A percentile compares a stretch with the other conserved stretches of the same genome.
Evolutionary conservation across 2,888 invertebrate species (phyloP).

Genomic region (Melieria crassipennis): DNA sequence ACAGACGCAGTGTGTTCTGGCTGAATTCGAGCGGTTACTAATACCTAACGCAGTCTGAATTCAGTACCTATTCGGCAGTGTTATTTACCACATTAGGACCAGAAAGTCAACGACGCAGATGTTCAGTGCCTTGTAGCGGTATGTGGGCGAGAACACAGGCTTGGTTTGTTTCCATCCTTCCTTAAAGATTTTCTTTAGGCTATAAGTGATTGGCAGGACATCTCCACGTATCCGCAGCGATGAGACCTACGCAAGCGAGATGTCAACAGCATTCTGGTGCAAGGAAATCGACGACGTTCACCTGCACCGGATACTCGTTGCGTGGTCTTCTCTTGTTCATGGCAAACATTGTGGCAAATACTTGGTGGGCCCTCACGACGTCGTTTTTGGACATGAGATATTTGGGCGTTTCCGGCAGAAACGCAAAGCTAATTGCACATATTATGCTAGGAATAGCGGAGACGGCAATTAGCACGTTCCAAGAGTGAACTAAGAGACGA

Average conservation of each 20-base stretch:
- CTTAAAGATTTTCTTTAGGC: conserved; percentile 13
- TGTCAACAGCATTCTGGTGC: not conserved
- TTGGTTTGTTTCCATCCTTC: conserved; percentile 72
- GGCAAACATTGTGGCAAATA: conserved; percentile 70
- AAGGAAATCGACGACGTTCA: not conserved
- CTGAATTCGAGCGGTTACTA: too few species aligned
- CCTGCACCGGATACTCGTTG: conserved; percentile 73
- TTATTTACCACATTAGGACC: conserved; percentile 72
- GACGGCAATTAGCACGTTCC: conserved; percentile 55
- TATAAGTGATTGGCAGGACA: not conserved
- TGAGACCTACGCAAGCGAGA: not conserved
- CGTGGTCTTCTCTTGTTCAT: conserved; percentile 72
- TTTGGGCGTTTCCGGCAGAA: conserved; percentile 61
- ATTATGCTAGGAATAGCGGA: conserved; percentile 51
- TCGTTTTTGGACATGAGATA: conserved; percentile 59
- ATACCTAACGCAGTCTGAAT: too few species aligned
- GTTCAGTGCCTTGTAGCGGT: conserved; percentile 70
- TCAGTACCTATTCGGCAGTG: too few species aligned
- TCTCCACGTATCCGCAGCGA: not conserved
- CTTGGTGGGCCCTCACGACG: conserved; percentile 56
- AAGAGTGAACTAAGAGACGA: conserved; percentile 48
- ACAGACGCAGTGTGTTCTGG: too few species aligned
- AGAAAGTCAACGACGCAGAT: conserved; percentile 74
- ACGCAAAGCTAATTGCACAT: conserved; percentile 42
- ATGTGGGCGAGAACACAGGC: conserved; percentile 74